phyloP scores from a whole-genome alignment of 1,140 invertebrate genomes.

The Hirudo medicinalis region DNA sequence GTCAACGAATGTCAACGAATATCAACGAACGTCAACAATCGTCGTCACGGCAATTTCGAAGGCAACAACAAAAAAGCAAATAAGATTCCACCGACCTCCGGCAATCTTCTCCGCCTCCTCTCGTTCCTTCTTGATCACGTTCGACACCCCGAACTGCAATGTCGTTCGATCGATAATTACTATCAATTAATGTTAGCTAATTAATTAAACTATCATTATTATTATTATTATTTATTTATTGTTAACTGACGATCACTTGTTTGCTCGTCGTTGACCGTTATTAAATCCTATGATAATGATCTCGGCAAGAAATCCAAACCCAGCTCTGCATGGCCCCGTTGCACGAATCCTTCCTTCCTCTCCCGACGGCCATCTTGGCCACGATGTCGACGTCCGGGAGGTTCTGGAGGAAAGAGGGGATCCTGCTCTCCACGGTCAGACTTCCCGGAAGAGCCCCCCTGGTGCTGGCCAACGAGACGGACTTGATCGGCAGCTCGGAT shows the following conservation, averaged over 20 bases:
- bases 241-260: no score
- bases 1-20: background rate
- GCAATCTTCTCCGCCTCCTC: background rate
- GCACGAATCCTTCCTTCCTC: background rate
- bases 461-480: background rate
- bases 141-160: slow-evolving; percentile 4
- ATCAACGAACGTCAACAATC: background rate
- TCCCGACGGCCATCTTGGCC: background rate
- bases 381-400: slow-evolving; percentile 6
- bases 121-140: slow-evolving; percentile 7
- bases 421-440: slow-evolving; percentile 6
- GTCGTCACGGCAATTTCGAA: no score
- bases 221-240: no score
- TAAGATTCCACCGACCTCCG: background rate
- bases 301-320: background rate
- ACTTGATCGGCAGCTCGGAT: background rate
- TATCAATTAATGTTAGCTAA: no score
- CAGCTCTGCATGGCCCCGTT: slow-evolving; percentile 9
- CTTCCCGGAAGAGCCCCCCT: background rate
- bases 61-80: background rate
- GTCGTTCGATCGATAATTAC: background rate
- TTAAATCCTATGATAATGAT: background rate
- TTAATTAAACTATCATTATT: no score
- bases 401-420: slow-evolving; percentile 15
- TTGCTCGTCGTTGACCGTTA: no score